Conservation (phyloP, 1,140 invertebrate genomes). For the Brachionus rotundiformis region DNA sequence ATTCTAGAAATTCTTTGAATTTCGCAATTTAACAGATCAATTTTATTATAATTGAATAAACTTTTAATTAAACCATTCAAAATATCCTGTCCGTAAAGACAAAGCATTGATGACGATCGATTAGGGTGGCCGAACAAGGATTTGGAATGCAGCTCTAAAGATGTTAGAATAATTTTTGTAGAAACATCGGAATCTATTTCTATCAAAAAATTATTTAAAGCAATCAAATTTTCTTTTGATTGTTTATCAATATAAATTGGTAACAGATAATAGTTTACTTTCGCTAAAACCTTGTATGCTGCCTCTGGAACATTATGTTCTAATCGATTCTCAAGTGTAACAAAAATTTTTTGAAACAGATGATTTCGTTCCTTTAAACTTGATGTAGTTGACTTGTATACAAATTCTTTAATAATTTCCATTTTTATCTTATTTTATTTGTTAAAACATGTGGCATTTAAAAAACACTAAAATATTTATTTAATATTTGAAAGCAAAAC, state of each 20-base stretch:
- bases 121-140: background rate
- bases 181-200: background rate
- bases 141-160: slow-evolving; percentile 12
- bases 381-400: background rate
- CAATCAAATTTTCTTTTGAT: slow-evolving; percentile 31
- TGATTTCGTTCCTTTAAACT: slow-evolving; percentile 24
- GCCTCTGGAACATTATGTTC: slow-evolving; percentile 14
- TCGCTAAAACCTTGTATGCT: background rate
- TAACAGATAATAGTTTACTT: slow-evolving; percentile 38
- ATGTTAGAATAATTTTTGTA: background rate
- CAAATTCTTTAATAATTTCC: slow-evolving; percentile 49
- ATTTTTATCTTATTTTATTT: background rate
- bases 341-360: slow-evolving; percentile 19
- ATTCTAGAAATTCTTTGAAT: background rate
- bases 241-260: slow-evolving; percentile 43
- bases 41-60: background rate
- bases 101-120: background rate
- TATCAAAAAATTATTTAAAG: slow-evolving; percentile 7
- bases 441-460: slow-evolving; percentile 20
- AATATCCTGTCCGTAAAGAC: slow-evolving; percentile 23
- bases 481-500: background rate
- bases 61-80: slow-evolving; percentile 18
- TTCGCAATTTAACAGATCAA: background rate
- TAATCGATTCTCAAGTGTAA: background rate
- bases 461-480: background rate